Evolutionary conservation across 2,888 invertebrate genomes (phyloP), one percentile per base, ranked within the genome.

Genomic region (Macaria notata): DNA sequence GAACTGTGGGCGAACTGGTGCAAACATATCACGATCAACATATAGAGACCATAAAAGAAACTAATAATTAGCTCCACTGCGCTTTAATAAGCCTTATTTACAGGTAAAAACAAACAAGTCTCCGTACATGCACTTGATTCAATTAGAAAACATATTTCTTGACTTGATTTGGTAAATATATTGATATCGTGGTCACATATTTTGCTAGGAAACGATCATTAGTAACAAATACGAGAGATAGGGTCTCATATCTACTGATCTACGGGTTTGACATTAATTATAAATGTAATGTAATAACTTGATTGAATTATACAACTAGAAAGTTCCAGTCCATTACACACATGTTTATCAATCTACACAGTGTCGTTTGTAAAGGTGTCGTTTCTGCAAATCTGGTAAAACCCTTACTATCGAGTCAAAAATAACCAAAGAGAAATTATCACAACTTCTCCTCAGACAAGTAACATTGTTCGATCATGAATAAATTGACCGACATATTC

Each of bases 31-130:
- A 57, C 54, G 50, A 60, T 61, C 61, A 49, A 56, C 48, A 61
- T 65, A 57, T 61, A 65, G 9, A 46, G 29, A 51, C 54, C 48
- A 41, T 54, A 57, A 56, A 52, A 51, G 50, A 47, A 9, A 7
- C 7, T 1, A 64, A 76, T 84, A 83, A 83, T 83, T 79, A 83
- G 76, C 77, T 67, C 73, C 69, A 61, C 67, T 76, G 74, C 66
- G 71, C 70, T 69, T 36, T 67, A 76, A 78, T 78, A 75, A 72
- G 68, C 62, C 70, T 73, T 73, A 75, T 72, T 69, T 66, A 76
- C 63, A 73, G 47, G 75, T 58, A 60, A 54, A 64, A 68, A 64
- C 70, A 48, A 62, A 69, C 67, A 59, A 62, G 57, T 54, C 54
- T 49, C 81, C 81, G 57, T 80, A 76, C 77, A 77, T 62, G 80